Evolutionary conservation across 2,888 invertebrate species (phyloP), one percentile per base, ranked within the genome.

Genomic region (Linnaemya vulpina): DNA sequence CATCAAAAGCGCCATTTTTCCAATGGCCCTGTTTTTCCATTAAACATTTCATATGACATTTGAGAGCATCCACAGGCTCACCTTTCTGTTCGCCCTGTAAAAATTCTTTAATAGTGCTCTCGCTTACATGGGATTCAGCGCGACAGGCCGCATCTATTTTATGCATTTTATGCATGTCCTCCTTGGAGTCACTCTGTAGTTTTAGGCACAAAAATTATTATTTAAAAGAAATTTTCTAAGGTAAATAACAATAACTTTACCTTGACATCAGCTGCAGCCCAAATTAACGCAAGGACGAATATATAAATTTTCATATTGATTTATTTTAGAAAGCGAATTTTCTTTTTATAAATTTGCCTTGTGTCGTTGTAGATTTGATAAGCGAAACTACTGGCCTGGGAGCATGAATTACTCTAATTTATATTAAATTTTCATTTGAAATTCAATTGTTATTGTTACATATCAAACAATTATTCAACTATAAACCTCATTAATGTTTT

Each of bases 1-100:
- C 85, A 84, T 90, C 88, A 67, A 90, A 89, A 49, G 86, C 86
- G 0, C 92, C 91, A 55, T 89, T 88, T 79, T 80, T 87, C 43
- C 90, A 73, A 9, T 89, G 83, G 0, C 91, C 91, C 17, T 89
- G 87, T 30, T 90, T 89, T 77, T 92, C 91, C 89, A 91, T 88
- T 58, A 91, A 55, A 60, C 91, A 91, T 63, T 90, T 89, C 78
- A 88, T 68, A 43, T 89, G 88, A 74, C 91, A 91, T 68, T 91
- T 91, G 1, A 92, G 70, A 40, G 87, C 87, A 20, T 89, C 88
- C n/a, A 85, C 88, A 11, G 88, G 84, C 9, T 76, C 62, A 20
- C 79, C 85, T 83, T 89, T 89, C 58, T 88, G 87, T 0, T 67
- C 71, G 3, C 67, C 38, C 1, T 55, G 9, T 11, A 81, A 55